Percentiles rank a stretch among this genome's conserved stretches.
These are phyloP conservation scores for Mungos mungo DNA, from an alignment of 2,113 vertebrate species.

Conservation along the genomic window DNA sequence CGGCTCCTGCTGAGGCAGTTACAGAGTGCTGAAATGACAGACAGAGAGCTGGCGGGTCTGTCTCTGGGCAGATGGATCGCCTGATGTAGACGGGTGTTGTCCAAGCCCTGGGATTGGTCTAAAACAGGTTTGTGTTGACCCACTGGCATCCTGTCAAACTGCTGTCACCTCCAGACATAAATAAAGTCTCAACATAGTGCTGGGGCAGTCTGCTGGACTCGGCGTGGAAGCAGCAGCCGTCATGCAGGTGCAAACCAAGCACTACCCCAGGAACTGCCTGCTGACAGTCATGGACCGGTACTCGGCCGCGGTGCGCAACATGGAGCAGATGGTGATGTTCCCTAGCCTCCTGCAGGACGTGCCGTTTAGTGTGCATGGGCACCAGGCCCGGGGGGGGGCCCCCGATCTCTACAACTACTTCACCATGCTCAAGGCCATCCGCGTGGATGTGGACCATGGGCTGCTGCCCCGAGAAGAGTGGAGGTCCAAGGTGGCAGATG, in stretches of 20 bases:
- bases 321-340: conserved; percentile 94
- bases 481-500: neutral
- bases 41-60: conserved; percentile 18
- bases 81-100: neutral
- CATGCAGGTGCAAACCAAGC: conserved; percentile 46
- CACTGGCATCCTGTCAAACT: neutral
- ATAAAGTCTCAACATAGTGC: conserved; percentile 42
- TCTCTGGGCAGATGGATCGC: conserved; percentile 15
- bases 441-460: conserved; percentile 87
- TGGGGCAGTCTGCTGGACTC: neutral
- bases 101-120: conserved; percentile 41
- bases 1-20: neutral
- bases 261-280: conserved; percentile 75
- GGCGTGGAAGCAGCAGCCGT: neutral
- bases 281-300: conserved; percentile 86
- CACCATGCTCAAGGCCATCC: conserved; percentile 89
- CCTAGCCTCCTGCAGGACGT: conserved; percentile 92
- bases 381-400: neutral
- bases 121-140: conserved; percentile 11
- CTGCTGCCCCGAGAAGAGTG: conserved; percentile 78
- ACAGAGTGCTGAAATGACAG: neutral
- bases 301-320: conserved; percentile 85
- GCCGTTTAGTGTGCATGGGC: conserved; percentile 71
- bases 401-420: conserved; percentile 88
- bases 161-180: neutral